Percentiles rank a stretch among this genome's conserved stretches.
Evolutionary conservation across 2,797 vertebrate genomes (phyloP).

Genomic region (Sparus aurata): DNA sequence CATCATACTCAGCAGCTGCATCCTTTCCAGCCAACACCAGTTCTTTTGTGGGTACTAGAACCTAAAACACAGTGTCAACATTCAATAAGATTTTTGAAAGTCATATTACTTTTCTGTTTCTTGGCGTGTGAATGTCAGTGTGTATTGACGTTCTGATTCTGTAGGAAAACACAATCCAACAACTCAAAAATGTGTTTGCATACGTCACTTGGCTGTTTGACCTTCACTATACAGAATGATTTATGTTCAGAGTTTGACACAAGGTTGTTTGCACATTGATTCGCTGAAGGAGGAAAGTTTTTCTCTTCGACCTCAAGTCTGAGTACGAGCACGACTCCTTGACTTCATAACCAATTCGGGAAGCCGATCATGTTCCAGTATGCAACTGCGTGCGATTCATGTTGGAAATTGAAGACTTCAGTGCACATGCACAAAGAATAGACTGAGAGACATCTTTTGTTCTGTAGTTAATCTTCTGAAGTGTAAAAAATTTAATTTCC

Average conservation of each 20-base stretch:
- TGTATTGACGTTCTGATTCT: no score
- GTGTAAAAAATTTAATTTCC: not conserved
- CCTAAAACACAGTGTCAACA: slow-evolving; percentile 69
- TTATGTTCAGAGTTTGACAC: not conserved
- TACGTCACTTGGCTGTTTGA: slow-evolving; percentile 11
- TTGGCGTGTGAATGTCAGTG: not conserved
- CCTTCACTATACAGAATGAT: not conserved
- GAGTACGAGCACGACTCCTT: not conserved
- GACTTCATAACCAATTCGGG: not conserved
- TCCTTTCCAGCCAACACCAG: slow-evolving; percentile 96
- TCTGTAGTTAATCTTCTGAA: not conserved
- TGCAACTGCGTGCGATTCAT: not conserved
- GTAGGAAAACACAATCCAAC: no score
- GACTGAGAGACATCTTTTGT: not conserved
- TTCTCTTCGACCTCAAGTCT: not conserved
- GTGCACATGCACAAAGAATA: not conserved
- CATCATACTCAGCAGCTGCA: slow-evolving; percentile 97
- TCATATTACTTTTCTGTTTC: not conserved
- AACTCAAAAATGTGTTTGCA: not conserved
- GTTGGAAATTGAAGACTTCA: no score
- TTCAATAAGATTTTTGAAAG: slow-evolving; percentile 7
- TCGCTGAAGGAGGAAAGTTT: not conserved
- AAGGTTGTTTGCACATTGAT: not conserved
- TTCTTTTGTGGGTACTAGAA: slow-evolving; percentile 92
- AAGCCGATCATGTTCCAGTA: not conserved